Percentiles rank a stretch among this genome's conserved stretches.
Conservation (phyloP, 1,140 invertebrate species). For the Papilio polyxenes region DNA sequence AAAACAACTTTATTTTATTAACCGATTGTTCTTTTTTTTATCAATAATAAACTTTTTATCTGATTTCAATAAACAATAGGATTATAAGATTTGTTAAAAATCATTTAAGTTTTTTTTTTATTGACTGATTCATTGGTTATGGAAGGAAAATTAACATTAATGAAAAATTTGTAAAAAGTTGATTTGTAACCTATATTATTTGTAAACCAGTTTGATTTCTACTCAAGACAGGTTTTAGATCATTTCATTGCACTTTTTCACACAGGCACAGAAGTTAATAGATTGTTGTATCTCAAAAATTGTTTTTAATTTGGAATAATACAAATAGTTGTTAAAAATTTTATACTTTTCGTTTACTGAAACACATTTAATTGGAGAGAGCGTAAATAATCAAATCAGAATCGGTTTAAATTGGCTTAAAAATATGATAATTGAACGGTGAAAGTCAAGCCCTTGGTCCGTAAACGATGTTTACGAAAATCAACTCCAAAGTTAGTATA, state of each 20-base stretch:
- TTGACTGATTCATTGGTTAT: not conserved
- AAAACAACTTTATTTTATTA: not conserved
- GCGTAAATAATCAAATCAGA: not conserved
- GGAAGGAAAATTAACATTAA: not conserved
- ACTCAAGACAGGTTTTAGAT: too few relatives aligned
- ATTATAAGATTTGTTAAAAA: not conserved
- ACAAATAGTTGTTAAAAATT: too few relatives aligned
- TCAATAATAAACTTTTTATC: not conserved
- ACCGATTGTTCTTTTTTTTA: not conserved
- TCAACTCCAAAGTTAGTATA: not conserved
- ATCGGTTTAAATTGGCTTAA: slow-evolving; percentile 6
- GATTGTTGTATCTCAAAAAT: too few relatives aligned
- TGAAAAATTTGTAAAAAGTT: too few relatives aligned
- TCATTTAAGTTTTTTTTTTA: slow-evolving; percentile 2
- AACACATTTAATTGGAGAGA: not conserved
- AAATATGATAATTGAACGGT: not conserved
- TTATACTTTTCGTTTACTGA: not conserved
- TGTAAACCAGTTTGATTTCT: too few relatives aligned
- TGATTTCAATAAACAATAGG: slow-evolving; percentile 16
- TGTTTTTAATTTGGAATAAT: too few relatives aligned
- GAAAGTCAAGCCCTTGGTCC: not conserved
- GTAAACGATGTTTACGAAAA: not conserved
- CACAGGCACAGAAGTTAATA: too few relatives aligned
- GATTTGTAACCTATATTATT: too few relatives aligned
- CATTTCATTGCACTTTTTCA: too few relatives aligned